Evolutionary conservation across 2,113 vertebrate genomes (phyloP), one percentile per base, ranked within the genome.

Genomic region (Eurystomus gularis): DNA sequence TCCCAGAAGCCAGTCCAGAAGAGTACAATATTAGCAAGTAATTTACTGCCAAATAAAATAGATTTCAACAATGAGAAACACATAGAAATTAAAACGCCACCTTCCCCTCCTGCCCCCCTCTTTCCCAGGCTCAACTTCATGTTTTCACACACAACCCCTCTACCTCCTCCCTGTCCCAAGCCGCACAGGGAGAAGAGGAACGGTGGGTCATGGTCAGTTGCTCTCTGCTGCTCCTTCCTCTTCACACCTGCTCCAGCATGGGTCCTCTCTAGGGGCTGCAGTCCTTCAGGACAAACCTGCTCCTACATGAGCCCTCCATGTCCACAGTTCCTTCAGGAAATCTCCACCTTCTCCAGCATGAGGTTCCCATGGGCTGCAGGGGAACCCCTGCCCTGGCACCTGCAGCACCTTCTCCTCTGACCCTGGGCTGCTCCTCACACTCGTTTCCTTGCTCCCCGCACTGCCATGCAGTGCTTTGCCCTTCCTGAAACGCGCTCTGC

Each of bases 391-490:
- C 37, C 17, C 29, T 6, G 3, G 37, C 1, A 0, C 29, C 65
- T 29, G 31, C 25, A 88, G 61, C 48, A 55, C 26, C 44, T 64
- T 62, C 37, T n/a, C 66, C 89, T 60, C 73, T 42, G 31, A 33
- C 13, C 52, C 37, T 39, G 19, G 58, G 39, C 39, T 55, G 23
- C 39, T 44, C 60, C 58, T 78, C 78, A n/a, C 15, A 11, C 52
- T 40, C 29, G 13, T 13, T 33, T 16, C 42, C 46, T 65, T 24
- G 6, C 61, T n/a, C n/a, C 62, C 49, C 29, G 37, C 24, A 4
- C 17, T 3, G 0, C 13, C 1, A 1, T 5, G 28, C 20, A 40
- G 35, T 8, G 44, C 60, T 55, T 24, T 65, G 20, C 55, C 40
- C 70, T 23, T 55, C 39, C 60, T 29, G 44, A 55, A 52, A 31